A percentile compares a stretch with the other conserved stretches of the same genome.
phyloP scores from a whole-genome alignment of 2,888 invertebrate genomes.

The Nebria salina region DNA sequence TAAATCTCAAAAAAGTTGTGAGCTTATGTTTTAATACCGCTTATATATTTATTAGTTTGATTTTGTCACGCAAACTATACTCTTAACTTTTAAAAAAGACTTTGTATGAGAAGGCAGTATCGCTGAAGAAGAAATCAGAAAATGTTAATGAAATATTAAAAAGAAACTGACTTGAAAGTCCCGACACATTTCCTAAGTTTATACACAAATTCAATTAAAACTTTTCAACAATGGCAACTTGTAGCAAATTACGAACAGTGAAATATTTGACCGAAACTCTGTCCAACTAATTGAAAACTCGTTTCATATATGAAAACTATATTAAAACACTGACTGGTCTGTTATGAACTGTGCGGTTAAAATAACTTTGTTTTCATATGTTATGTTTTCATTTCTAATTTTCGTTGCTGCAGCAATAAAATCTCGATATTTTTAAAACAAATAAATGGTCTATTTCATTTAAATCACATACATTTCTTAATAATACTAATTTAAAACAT shows the following conservation, averaged over 20 bases:
- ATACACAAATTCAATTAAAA: conserved; percentile 39
- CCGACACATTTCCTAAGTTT: conserved; percentile 33
- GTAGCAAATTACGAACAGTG: conserved; percentile 32
- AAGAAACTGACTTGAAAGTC: conserved; percentile 30
- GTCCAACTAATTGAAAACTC: not conserved
- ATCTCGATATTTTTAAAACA: no score
- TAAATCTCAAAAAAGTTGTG: not conserved
- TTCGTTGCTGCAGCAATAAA: no score
- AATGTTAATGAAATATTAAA: conserved; percentile 42
- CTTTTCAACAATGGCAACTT: conserved; percentile 30
- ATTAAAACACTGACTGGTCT: not conserved
- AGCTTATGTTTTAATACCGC: not conserved
- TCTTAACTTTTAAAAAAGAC: not conserved
- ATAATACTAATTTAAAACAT: no score
- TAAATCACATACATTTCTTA: no score
- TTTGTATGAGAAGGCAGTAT: not conserved
- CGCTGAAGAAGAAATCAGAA: conserved; percentile 26
- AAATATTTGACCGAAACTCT: conserved; percentile 19
- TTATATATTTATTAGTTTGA: not conserved
- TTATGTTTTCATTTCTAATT: no score
- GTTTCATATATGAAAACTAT: not conserved
- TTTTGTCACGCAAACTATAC: not conserved
- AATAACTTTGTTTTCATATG: no score
- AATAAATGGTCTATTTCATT: no score
- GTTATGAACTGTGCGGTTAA: no score